Evolutionary conservation across 1,140 invertebrate genomes (phyloP), one percentile per base, ranked within the genome.

Genomic region (Laodelphax striatellus): DNA sequence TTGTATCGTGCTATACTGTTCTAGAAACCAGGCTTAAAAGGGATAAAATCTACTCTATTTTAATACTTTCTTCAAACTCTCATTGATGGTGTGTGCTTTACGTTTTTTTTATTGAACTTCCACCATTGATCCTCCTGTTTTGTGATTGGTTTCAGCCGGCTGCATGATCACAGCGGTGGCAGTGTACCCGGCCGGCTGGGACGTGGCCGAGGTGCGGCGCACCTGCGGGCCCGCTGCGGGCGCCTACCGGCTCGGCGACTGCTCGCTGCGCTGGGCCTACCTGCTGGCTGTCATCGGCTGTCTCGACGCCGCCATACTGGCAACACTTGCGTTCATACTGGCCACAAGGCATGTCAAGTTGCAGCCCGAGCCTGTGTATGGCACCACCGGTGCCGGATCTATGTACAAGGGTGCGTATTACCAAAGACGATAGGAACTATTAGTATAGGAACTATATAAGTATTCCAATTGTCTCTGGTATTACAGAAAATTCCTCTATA

Each of bases 111-210:
- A n/a, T n/a, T n/a, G n/a, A n/a, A n/a, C n/a, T n/a, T n/a, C n/a
- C n/a, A n/a, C n/a, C n/a, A n/a, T n/a, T n/a, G n/a, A n/a, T n/a
- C n/a, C n/a, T n/a, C n/a, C n/a, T 28, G 24, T 28, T 38, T 38
- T 38, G 8, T 38, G 10, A 38, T 9, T 38, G 63, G 68, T 79
- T 80, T 2, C 75, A 94, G 91, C 89, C 14, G 70, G 87, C 14
- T 88, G 82, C 66, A 85, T 94, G 82, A 82, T 88, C 3, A 82
- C 83, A 4, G 90, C 90, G 6, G 89, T 95, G 53, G 80, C 86
- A 16, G 81, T 92, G n/a, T 98, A 90, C 78, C 95, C 96, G 0
- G 84, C 88, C 16, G 94, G 92, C 8, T 98, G 94, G 93, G 86
- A 92, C 68, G 83, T 91, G 13, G 77, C 82, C 0, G 76, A 83